phyloP scores from a whole-genome alignment of 2,797 vertebrate species.

The Holocentrus rufus region DNA sequence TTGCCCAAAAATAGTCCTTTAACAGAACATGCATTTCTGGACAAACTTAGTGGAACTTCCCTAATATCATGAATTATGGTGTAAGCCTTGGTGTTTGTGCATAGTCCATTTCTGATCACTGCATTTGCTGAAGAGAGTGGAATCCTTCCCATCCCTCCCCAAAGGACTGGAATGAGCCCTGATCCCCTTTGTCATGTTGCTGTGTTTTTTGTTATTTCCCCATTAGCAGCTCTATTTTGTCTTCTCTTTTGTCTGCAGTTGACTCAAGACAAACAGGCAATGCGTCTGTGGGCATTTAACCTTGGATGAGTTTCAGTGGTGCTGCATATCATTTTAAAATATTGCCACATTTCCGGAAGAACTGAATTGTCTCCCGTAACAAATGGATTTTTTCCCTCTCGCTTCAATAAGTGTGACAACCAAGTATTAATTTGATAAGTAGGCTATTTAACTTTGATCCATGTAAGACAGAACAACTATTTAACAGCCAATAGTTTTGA shows the following conservation, averaged over 20 bases:
- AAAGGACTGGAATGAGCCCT: too few species aligned
- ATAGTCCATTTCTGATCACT: too few species aligned
- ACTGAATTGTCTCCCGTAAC: not conserved
- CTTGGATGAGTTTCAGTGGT: conserved; percentile 16
- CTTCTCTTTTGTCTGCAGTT: not conserved
- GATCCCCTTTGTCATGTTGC: too few species aligned
- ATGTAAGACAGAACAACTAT: conserved; percentile 1
- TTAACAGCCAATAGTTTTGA: not conserved
- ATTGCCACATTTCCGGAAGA: conserved; percentile 3
- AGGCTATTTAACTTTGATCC: not conserved
- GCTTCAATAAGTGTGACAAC: not conserved
- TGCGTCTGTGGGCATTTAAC: conserved; percentile 24
- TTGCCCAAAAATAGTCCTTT: too few species aligned
- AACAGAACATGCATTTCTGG: too few species aligned
- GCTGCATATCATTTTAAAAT: conserved; percentile 23
- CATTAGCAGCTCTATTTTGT: conserved; percentile 6
- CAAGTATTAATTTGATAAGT: conserved; percentile 6
- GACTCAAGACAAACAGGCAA: not conserved
- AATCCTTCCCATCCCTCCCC: too few species aligned
- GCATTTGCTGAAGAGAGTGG: too few species aligned
- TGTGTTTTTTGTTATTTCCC: conserved; percentile 6
- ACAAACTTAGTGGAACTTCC: too few species aligned
- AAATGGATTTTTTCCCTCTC: not conserved
- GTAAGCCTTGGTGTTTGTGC: too few species aligned
- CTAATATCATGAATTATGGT: too few species aligned